Evolutionary conservation across 2,888 invertebrate genomes (phyloP).

Genomic region (Eurois occulta): DNA sequence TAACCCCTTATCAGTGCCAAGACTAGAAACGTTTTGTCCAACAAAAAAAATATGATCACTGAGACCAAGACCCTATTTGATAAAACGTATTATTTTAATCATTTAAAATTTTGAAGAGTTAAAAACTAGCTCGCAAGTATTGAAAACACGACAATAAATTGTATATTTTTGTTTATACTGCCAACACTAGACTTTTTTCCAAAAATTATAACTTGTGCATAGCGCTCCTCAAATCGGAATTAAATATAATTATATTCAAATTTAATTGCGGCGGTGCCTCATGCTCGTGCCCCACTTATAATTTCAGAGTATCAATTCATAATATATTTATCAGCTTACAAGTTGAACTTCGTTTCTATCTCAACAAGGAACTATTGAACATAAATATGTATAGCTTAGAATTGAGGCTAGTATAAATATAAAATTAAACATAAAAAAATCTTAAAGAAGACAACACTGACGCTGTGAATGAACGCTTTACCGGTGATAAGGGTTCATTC

Average conservation of each 20-base stretch:
- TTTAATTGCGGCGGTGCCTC: neutral
- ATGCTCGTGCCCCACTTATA: neutral
- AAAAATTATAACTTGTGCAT: neutral
- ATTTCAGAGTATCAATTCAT: neutral
- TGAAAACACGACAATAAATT: neutral
- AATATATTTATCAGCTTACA: slow-evolving; percentile 5
- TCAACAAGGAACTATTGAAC: slow-evolving; percentile 26
- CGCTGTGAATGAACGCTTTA: slow-evolving; percentile 85
- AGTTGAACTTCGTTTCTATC: slow-evolving; percentile 10
- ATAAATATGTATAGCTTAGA: slow-evolving; percentile 11
- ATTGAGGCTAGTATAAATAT: slow-evolving; percentile 34
- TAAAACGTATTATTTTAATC: neutral
- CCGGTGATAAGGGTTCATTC: slow-evolving; percentile 83
- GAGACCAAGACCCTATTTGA: slow-evolving; percentile 13
- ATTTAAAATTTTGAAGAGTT: neutral
- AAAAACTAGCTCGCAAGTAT: neutral
- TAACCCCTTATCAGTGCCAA: slow-evolving; percentile 85
- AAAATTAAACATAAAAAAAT: slow-evolving; percentile 29
- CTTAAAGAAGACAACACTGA: slow-evolving; percentile 63
- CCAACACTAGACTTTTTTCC: neutral
- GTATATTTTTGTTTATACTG: neutral
- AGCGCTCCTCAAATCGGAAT: neutral
- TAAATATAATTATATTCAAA: neutral
- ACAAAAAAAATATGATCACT: slow-evolving; percentile 48
- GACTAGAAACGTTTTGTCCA: slow-evolving; percentile 72